Base-by-base conservation (phyloP, 2,888 invertebrate genomes). In the Cheilosia pagana region DNA sequence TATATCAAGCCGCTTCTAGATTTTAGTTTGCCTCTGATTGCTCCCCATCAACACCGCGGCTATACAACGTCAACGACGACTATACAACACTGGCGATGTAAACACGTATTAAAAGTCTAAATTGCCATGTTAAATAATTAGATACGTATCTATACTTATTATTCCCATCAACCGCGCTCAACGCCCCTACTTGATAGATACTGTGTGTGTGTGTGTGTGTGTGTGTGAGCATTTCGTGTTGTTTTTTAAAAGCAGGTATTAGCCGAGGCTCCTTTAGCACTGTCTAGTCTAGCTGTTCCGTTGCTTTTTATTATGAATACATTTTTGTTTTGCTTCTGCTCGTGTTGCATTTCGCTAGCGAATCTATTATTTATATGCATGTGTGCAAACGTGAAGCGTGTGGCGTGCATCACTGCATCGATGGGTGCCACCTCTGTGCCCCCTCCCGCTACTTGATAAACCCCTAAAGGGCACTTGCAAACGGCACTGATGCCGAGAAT, bases 51-150 rank as follows among this genome's bases (percentile, higher is more conserved):
- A 19, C 10, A 3, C 52, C n/a, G 3, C 28, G 1, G 8, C 31
- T 14, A 35, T 14, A 35, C 5, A 19, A 43, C n/a, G n/a, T 35
- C 12, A 57, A 41, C 77, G 39, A 62, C 60, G 52, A 52, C 57
- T 59, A 12, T 8, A 81, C 57, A 81, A 63, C 43, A 70, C 77
- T 77, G 45, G 23, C 78, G 55, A 52, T 79, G 74, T 79, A 70
- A 68, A 83, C 78, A 78, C 63, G 57, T 79, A 79, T 83, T 79
- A 70, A 67, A 79, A 79, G 67, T 74, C 79, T 74, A 68, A 79
- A 79, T 83, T 83, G 79, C 74, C 63, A 63, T 79, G 83, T 70
- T 79, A 63, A 83, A 83, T 79, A 79, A 83, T 83, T 83, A 77
- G 65, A 79, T 79, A 78, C 57, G 72, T 74, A 79, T 79, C 68